Evolutionary conservation across 2,113 vertebrate genomes (phyloP), one percentile per base, ranked within the genome.

Genomic region (Barbus barbus): DNA sequence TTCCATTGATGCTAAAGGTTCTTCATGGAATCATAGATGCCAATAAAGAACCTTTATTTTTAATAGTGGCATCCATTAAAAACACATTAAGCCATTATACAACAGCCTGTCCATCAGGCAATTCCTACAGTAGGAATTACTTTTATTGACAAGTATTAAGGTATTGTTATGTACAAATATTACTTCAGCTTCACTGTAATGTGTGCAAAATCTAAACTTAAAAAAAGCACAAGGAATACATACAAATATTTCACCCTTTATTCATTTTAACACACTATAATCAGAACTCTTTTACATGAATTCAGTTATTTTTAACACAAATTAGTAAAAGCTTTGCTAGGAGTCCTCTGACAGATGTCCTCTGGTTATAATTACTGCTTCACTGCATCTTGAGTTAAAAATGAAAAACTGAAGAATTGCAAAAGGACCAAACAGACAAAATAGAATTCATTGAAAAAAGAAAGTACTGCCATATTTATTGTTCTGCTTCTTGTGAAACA

Each of bases 251-350:
- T 41, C 46, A 83, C 20, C 11, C 3, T 86, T 84, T 84, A 86
- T 81, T 86, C 5, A 84, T 79, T 72, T 73, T 12, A 67, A 67
- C 75, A 81, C 72, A 69, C 41, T 51, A 58, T 71, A 56, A 56
- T 18, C 11, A 16, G n/a, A 28, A 33, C 13, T 24, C 79, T 80
- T 65, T 58, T 38, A 86, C 60, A 71, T 78, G 12, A 31, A 38
- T 83, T 78, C 28, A 58, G 9, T 38, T 84, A 9, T 72, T 12
- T 33, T 56, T 46, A 14, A 82, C 8, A 63, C 14, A 11, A 74
- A 61, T 79, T 61, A 83, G 56, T 36, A 58, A 69, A 38, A 12
- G 18, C 28, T 56, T 78, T 12, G 18, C 65, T 82, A 48, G 73
- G 18, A 78, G 69, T 71, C 14, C 38, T n/a, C n/a, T n/a, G n/a